Evolutionary conservation across 2,113 vertebrate species (phyloP), one percentile per base, ranked within the genome.

Genomic region (Madoqua kirkii): DNA sequence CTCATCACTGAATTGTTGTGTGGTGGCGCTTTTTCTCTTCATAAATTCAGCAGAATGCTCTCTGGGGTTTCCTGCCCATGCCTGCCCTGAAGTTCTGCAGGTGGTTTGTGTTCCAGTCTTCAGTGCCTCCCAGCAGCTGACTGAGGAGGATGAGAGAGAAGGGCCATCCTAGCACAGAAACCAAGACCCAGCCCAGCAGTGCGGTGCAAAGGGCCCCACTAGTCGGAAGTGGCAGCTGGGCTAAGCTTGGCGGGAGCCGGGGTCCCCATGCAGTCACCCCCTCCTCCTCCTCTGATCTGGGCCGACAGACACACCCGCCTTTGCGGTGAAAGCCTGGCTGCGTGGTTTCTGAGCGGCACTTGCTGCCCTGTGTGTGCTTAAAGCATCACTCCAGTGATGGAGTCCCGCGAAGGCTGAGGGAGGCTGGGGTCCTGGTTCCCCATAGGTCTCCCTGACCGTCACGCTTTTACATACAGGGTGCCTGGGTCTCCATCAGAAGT

Each of bases 291-390:
- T 54, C 43, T 10, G 52, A 12, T 17, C n/a, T 60, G 55, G 25
- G 14, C 40, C 3, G 0, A 54, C 7, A 55, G 12, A 27, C 23
- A 31, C 23, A 7, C 29, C 60, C 16, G 0, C 21, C 57, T 33
- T 14, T 12, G 84, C 11, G 1, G 15, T 3, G 36, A 59, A 31
- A 13, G 15, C 50, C 62, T 21, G 1, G 16, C 15, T 3, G 27
- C 0, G 7, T 45, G 1, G 67, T 81, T 82, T 52, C 16, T 48
- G 52, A 64, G 79, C 40, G 21, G 74, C 14, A 12, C 45, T 33
- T 7, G 55, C 62, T 17, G 40, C 23, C 0, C 23, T 43, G 71
- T 43, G 0, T 14, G 50, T 2, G 11, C 67, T 79, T 33, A 25
- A 45, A 21, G 50, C 50, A 29, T 36, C n/a, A n/a, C n/a, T n/a